Percentiles rank a stretch among this genome's conserved stretches.
Evolutionary conservation across 2,888 invertebrate genomes (phyloP).

Genomic region (Plagodis dolabraria): DNA sequence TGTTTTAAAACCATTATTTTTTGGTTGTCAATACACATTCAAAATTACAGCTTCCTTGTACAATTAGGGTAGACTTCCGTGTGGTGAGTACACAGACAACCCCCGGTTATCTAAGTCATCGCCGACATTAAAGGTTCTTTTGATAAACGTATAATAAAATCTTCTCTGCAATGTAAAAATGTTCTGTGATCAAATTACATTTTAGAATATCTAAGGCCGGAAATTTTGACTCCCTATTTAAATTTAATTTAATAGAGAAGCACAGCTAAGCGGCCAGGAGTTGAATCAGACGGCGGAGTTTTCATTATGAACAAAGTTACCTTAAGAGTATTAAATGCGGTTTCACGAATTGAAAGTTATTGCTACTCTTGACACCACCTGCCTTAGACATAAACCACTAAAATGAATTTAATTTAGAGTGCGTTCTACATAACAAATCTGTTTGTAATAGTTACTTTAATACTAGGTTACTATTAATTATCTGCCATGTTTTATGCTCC

Average conservation of each 20-base stretch:
- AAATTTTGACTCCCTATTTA: neutral
- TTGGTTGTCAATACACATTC: no score
- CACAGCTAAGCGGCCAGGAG: constrained; percentile 12
- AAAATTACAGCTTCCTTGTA: no score
- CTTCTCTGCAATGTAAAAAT: neutral
- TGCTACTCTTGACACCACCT: constrained; percentile 8
- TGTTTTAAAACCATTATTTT: no score
- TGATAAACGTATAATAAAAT: neutral
- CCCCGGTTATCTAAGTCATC: no score
- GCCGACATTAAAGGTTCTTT: neutral
- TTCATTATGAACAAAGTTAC: constrained; percentile 9
- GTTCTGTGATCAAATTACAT: no score
- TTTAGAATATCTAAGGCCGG: no score
- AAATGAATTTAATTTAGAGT: constrained; percentile 11
- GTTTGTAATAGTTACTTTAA: no score
- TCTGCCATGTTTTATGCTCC: no score
- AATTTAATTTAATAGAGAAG: constrained; percentile 11
- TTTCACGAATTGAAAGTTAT: constrained; percentile 15
- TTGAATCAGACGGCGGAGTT: constrained; percentile 1
- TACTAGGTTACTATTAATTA: no score
- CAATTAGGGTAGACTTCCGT: no score
- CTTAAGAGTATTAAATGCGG: constrained; percentile 6
- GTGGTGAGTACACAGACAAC: no score
- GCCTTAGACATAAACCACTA: constrained; percentile 6
- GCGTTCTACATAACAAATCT: no score